Percentiles rank a stretch among this genome's conserved stretches.
Evolutionary conservation across 2,888 invertebrate genomes (phyloP).

Genomic region (Drosophila merina): DNA sequence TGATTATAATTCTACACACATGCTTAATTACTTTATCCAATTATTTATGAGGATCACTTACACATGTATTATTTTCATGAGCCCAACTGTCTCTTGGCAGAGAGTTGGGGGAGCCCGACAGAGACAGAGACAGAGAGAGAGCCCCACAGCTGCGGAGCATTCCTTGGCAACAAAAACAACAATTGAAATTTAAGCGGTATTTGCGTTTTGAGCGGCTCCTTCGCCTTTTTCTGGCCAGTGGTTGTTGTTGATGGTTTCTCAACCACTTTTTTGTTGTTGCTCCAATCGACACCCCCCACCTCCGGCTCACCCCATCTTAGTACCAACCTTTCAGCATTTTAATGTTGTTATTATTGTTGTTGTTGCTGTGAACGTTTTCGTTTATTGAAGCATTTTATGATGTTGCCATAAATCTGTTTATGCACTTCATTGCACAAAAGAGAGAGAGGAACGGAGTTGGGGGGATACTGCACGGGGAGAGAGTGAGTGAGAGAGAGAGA

Average conservation of each 20-base stretch:
- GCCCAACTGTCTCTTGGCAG: not conserved
- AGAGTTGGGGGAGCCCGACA: constrained; percentile 5
- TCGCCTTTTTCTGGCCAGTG: constrained; percentile 23
- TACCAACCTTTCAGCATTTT: constrained; percentile 1
- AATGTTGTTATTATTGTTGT: constrained; percentile 34
- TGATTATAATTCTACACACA: no score
- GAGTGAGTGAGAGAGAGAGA: not conserved
- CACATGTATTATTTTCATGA: not conserved
- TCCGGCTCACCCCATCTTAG: not conserved
- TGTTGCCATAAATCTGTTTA: constrained; percentile 74
- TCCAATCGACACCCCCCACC: not conserved
- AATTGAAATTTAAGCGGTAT: constrained; percentile 29
- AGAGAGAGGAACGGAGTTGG: not conserved
- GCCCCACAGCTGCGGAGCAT: constrained; percentile 74
- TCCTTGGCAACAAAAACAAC: constrained; percentile 26
- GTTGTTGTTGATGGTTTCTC: constrained; percentile 49
- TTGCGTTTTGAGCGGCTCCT: constrained; percentile 40
- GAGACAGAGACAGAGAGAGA: constrained; percentile 43
- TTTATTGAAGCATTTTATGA: constrained; percentile 75
- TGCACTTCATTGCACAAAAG: constrained; percentile 67
- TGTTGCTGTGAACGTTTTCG: constrained; percentile 68
- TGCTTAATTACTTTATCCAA: no score
- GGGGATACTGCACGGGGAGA: not conserved
- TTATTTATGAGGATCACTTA: no score
- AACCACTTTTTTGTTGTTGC: constrained; percentile 58